phyloP scores from a whole-genome alignment of 2,797 vertebrate species.

The Diplodus sargus region DNA sequence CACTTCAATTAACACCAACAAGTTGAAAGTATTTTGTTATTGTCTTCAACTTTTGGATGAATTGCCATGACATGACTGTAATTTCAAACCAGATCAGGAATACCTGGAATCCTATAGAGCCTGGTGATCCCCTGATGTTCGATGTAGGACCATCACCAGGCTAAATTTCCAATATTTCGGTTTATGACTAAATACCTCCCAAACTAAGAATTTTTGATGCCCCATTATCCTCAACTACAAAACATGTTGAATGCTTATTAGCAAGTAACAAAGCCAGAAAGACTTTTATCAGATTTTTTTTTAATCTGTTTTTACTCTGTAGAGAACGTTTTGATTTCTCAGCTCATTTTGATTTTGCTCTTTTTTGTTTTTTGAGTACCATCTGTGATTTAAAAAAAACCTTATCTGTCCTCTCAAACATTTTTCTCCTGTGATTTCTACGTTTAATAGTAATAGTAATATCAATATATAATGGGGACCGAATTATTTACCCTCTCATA shows the following conservation, averaged over 20 bases:
- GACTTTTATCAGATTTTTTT: neutral
- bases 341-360: neutral
- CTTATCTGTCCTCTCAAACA: too few species aligned
- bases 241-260: neutral
- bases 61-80: neutral
- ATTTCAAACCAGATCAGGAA: too few species aligned
- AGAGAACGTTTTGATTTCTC: neutral
- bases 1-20: neutral
- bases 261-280: neutral
- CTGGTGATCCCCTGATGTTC: neutral
- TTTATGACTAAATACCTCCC: neutral
- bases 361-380: neutral
- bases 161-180: neutral
- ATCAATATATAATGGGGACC: neutral
- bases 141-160: neutral
- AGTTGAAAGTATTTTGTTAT: neutral
- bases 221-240: neutral
- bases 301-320: neutral
- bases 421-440: neutral
- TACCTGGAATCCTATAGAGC: too few species aligned
- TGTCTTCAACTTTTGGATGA: neutral
- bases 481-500: neutral
- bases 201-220: neutral
- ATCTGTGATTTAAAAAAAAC: neutral
- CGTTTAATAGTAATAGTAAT: too few species aligned